Evolutionary conservation across 2,797 vertebrate genomes (phyloP).

Genomic region (Ptychadena robeensis): DNA sequence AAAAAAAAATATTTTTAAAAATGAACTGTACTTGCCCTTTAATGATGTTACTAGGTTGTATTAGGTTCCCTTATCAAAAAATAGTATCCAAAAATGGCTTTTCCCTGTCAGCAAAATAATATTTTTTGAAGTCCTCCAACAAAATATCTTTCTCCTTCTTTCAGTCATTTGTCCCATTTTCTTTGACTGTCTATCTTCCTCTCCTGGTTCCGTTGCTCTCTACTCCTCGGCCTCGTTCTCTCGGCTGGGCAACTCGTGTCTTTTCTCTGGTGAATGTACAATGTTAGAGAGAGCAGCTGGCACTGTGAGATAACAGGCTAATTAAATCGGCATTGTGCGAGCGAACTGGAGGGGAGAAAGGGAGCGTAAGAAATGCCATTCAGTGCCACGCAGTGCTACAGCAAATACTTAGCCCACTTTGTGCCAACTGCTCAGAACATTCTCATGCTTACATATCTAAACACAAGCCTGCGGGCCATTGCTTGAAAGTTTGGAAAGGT

Average conservation of each 20-base stretch:
- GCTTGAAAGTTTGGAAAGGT: not conserved
- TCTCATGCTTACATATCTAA: slow-evolving; percentile 14
- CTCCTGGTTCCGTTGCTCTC: slow-evolving; percentile 9
- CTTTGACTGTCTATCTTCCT: not conserved
- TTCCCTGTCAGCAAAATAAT: no score
- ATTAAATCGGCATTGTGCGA: slow-evolving; percentile 84
- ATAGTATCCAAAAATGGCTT: not conserved
- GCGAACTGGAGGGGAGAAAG: slow-evolving; percentile 73
- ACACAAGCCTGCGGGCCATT: slow-evolving; percentile 20
- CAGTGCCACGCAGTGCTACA: slow-evolving; percentile 46
- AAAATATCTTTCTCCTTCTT: not conserved
- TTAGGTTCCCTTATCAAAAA: not conserved
- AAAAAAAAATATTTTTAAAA: no score
- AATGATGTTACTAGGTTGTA: not conserved
- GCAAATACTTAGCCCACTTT: slow-evolving; percentile 15
- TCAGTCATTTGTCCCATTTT: not conserved
- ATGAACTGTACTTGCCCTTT: no score
- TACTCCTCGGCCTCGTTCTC: slow-evolving; percentile 20
- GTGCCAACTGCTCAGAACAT: slow-evolving; percentile 37
- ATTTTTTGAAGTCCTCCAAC: not conserved
- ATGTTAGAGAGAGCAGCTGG: slow-evolving; percentile 77
- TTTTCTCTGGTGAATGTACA: slow-evolving; percentile 48
- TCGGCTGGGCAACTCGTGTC: slow-evolving; percentile 19
- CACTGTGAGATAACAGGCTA: slow-evolving; percentile 82
- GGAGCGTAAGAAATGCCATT: slow-evolving; percentile 48